Evolutionary conservation across 2,113 vertebrate species (phyloP).

Genomic region (Zingel zingel): DNA sequence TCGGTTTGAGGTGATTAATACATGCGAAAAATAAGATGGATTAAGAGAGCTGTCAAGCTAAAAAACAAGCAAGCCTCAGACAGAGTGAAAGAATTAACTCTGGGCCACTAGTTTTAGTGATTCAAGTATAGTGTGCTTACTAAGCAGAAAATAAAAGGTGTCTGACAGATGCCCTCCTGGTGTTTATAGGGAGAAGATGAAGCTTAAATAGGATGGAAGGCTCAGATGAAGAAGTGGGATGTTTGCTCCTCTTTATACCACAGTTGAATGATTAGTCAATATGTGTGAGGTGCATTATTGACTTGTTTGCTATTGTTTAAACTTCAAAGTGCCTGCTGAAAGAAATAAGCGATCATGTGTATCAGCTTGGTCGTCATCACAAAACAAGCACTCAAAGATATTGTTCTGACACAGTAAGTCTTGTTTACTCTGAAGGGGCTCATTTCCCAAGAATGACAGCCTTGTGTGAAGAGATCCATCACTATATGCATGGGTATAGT

Average conservation of each 20-base stretch:
- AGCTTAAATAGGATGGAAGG: neutral
- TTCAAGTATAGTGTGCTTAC: slow-evolving; percentile 26
- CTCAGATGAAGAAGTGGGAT: neutral
- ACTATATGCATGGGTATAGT: too few relatives aligned
- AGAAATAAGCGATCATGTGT: neutral
- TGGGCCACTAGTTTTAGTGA: slow-evolving; percentile 50
- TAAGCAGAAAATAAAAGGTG: slow-evolving; percentile 38
- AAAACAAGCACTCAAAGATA: neutral
- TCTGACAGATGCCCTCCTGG: slow-evolving; percentile 58
- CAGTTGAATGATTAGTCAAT: neutral
- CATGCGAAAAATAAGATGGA: slow-evolving; percentile 59
- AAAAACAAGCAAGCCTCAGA: slow-evolving; percentile 38
- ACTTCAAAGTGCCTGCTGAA: neutral
- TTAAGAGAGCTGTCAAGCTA: slow-evolving; percentile 55
- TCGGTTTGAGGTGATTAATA: slow-evolving; percentile 66
- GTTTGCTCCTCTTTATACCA: neutral
- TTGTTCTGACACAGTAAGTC: neutral
- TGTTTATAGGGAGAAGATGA: slow-evolving; percentile 50
- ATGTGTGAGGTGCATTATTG: neutral
- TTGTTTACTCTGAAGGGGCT: slow-evolving; percentile 18
- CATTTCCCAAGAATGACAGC: neutral
- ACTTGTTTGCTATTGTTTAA: neutral
- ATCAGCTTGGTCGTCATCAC: neutral
- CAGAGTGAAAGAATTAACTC: slow-evolving; percentile 72
- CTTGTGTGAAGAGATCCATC: neutral